Evolutionary conservation across 2,113 vertebrate species (phyloP).

Genomic region (Ailurus styani): DNA sequence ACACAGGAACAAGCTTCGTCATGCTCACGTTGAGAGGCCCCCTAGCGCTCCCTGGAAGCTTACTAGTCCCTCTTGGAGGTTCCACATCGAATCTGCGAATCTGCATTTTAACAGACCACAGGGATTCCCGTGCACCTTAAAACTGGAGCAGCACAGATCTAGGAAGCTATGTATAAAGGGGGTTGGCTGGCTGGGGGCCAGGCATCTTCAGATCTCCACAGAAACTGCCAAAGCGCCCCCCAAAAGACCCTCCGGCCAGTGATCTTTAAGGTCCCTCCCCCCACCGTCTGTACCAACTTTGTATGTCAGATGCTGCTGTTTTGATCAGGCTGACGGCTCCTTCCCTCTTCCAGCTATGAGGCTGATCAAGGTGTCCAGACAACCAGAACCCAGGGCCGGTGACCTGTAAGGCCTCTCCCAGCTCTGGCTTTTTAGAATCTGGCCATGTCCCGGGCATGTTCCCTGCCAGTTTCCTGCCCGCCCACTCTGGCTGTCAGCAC

Average conservation of each 20-base stretch:
- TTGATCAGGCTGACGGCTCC: neutral
- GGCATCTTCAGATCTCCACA: too few species aligned
- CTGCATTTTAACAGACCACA: neutral
- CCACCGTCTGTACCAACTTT: neutral
- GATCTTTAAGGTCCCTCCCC: neutral
- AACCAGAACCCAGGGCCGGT: accelerated
- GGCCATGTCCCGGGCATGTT: neutral
- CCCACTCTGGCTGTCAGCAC: neutral
- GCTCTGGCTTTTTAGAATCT: neutral
- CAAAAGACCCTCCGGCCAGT: neutral
- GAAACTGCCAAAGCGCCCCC: neutral
- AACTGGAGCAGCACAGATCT: neutral
- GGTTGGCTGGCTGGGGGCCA: accelerated
- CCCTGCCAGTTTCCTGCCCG: neutral
- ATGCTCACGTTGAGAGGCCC: neutral
- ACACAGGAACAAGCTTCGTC: neutral
- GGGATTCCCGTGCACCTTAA: neutral
- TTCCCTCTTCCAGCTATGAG: neutral
- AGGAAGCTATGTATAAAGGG: too few species aligned
- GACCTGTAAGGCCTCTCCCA: neutral
- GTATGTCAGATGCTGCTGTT: accelerated
- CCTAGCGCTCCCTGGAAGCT: neutral
- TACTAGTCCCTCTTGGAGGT: too few species aligned
- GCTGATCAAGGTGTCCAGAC: neutral
- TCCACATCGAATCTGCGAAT: neutral